A percentile compares a stretch with the other conserved stretches of the same genome.
phyloP scores from a whole-genome alignment of 2,797 vertebrate species.

The Lacerta bilineata region DNA sequence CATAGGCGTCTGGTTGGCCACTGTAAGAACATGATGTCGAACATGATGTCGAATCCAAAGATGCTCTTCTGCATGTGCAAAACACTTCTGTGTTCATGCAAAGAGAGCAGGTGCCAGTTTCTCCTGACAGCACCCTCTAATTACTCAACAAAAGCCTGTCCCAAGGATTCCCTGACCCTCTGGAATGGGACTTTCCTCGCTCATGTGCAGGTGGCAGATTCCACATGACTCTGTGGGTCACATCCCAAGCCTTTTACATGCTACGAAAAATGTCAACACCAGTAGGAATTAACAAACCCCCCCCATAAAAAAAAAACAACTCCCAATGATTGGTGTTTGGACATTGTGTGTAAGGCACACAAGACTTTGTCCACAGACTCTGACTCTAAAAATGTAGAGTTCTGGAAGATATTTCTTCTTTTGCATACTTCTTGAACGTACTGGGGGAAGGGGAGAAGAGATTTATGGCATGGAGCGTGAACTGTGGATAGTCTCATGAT shows the following conservation, averaged over 20 bases:
- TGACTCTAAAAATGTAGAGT: conserved; percentile 1
- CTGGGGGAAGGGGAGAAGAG: neutral
- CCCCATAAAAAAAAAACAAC: neutral
- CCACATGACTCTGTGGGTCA: too few relatives aligned
- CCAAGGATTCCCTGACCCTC: neutral
- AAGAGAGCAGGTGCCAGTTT: neutral
- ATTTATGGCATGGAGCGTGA: conserved; percentile 20
- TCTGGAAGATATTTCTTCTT: neutral
- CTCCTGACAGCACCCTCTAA: too few relatives aligned
- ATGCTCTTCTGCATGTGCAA: neutral
- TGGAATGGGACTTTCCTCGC: neutral
- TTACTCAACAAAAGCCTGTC: neutral
- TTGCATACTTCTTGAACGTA: neutral
- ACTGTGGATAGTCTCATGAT: conserved; percentile 35
- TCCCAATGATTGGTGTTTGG: neutral
- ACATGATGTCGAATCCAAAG: neutral
- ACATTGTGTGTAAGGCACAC: neutral
- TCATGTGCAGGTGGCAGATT: neutral
- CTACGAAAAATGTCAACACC: neutral
- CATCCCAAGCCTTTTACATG: neutral
- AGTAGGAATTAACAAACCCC: neutral
- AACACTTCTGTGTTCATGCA: neutral
- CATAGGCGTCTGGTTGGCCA: too few relatives aligned
- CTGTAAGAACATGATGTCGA: too few relatives aligned
- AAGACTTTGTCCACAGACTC: neutral